phyloP scores from a whole-genome alignment of 2,113 vertebrate species.

The Pollimyrus isidori region DNA sequence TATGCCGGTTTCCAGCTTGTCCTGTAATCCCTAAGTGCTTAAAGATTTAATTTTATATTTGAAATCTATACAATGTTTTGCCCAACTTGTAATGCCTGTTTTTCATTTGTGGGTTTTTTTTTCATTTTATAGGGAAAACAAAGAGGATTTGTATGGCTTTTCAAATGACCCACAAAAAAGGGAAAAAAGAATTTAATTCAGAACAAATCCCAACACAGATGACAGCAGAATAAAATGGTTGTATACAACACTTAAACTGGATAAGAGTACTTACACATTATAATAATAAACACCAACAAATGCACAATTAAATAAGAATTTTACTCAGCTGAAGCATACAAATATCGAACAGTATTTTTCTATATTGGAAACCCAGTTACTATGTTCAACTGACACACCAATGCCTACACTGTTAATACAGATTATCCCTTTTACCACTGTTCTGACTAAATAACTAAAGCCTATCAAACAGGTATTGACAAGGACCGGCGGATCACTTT shows the following conservation, averaged over 20 bases:
- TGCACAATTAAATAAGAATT: neutral
- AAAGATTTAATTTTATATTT: conserved; percentile 18
- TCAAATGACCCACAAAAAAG: conserved; percentile 10
- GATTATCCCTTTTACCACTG: neutral
- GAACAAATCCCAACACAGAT: neutral
- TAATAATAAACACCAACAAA: neutral
- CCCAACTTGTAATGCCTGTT: conserved; percentile 14
- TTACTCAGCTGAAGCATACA: neutral
- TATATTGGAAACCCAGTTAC: neutral
- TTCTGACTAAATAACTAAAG: neutral
- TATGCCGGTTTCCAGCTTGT: neutral
- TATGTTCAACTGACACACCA: neutral
- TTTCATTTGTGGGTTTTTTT: conserved; percentile 11
- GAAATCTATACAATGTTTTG: conserved; percentile 1
- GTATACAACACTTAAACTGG: neutral
- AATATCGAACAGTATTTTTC: neutral
- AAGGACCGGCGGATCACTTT: neutral
- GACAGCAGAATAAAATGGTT: neutral
- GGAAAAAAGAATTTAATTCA: neutral
- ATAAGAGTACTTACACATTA: neutral
- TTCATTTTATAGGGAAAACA: conserved; percentile 16
- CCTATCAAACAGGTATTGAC: neutral
- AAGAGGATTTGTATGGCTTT: neutral
- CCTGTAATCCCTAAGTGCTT: conserved; percentile 12
- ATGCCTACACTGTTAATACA: neutral